Evolutionary conservation across 2,113 vertebrate species (phyloP).

Genomic region (Motacilla alba): DNA sequence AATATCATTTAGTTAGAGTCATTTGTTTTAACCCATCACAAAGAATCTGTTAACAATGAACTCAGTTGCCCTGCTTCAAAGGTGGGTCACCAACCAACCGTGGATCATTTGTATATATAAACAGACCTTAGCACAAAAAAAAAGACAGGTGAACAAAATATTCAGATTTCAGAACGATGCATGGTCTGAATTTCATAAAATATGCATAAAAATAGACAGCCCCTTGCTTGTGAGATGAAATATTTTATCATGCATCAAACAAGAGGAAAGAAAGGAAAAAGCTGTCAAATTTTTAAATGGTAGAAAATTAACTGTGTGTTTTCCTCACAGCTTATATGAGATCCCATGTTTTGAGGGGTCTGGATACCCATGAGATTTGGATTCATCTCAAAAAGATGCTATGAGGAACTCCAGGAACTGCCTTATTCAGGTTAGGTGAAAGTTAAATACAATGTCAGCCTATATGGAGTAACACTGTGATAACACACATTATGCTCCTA

Average conservation of each 20-base stretch:
- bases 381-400: neutral
- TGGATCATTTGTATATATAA: neutral
- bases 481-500: neutral
- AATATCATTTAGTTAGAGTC: rapidly evolving
- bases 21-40: neutral
- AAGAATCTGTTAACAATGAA: neutral
- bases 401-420: neutral
- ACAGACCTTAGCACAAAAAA: neutral
- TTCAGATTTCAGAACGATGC: neutral
- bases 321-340: neutral
- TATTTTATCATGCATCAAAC: neutral
- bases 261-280: neutral
- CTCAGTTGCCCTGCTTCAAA: neutral
- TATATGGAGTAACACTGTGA: neutral
- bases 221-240: neutral
- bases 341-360: neutral
- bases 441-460: neutral
- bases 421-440: neutral
- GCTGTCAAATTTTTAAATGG: neutral
- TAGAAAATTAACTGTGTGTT: neutral
- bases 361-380: neutral
- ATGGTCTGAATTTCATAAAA: neutral
- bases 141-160: neutral
- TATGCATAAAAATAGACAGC: neutral
- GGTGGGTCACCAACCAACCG: neutral